Evolutionary conservation across 2,113 vertebrate species (phyloP), one percentile per base, ranked within the genome.

Genomic region (Mirza zaza): DNA sequence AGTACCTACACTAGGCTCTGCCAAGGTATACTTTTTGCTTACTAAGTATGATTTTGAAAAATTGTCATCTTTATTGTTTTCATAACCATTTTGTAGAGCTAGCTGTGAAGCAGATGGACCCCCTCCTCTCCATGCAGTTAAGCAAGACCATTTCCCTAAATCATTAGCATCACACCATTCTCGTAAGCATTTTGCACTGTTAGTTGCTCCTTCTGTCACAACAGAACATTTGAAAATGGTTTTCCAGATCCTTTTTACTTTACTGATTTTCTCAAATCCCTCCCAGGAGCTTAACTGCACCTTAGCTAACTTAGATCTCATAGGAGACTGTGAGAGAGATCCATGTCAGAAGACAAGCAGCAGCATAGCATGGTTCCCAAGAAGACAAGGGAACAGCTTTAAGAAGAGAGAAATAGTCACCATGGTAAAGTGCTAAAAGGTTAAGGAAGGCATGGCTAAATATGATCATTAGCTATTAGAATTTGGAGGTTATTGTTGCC

Each of bases 31-130:
- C 29, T 65, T 93, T 96, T 80, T 97, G 75, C 59, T 93, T 90
- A 80, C 91, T 87, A 83, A 59, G 29, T 84, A 36, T 57, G 50
- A 20, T 71, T 94, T 94, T 93, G 83, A 92, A 89, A 29, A 94
- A 70, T 61, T 70, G 23, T 67, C 42, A 34, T 90, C 79, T 55
- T 94, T 86, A 25, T 87, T 96, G 50, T 70, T 93, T 93, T 65
- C 50, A 13, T 89, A 80, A 34, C 39, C 92, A 65, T 39, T 52
- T 70, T 20, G 15, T 70, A 48, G 59, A 39, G 80, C 90, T 90
- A 39, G 65, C 83, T 96, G 80, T 91, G 95, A 95, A 75, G 42
- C 94, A 94, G 75, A 83, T 83, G 88, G 68, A 50, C 25, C 25
- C 55, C 21, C 42, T 91, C 2, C 1, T 42, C 48, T 76, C 39